Base-by-base conservation (phyloP, 1,140 invertebrate genomes). In the Maconellicoccus hirsutus region DNA sequence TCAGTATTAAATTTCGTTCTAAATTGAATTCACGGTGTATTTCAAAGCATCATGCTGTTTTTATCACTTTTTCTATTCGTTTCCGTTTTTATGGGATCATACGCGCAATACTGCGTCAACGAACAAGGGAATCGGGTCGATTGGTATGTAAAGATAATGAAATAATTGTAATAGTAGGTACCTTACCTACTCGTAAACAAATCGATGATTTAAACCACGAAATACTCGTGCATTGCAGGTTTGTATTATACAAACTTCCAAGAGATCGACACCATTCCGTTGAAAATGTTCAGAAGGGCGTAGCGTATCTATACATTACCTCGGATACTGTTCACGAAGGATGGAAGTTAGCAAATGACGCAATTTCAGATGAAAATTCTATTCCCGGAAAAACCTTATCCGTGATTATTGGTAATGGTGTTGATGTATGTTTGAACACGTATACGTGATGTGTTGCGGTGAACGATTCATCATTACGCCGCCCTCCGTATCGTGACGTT, bases 201-300 rank as follows among this genome's bases (percentile, higher is more conserved):
- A n/a, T n/a, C n/a, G n/a, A n/a, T n/a, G n/a, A n/a, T n/a, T n/a
- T n/a, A n/a, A n/a, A n/a, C n/a, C n/a, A n/a, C n/a, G n/a, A n/a
- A n/a, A n/a, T n/a, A n/a, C n/a, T n/a, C n/a, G n/a, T n/a, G n/a
- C n/a, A n/a, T 52, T 52, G 4, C 42, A 93, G 92, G 90, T 94
- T 86, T 80, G 86, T 91, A 75, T 78, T 90, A 22, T 94, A 93
- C 77, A 94, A 95, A 81, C 76, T 93, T 73, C 92, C 92, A 14
- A 85, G 86, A 77, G 80, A 87, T 72, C 77, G 82, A 59, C 76
- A 84, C 59, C 81, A 81, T 69, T 75, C 80, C 7, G 84, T 85
- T 75, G 78, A 79, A 1, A 73, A 85, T 1, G 81, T 89, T 22
- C 82, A 81, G 70, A 76, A 81, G 73, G 91, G 91, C 0, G 75